Conservation (phyloP, 1,140 invertebrate genomes). For the Pseudomyrmex dendroicus region DNA sequence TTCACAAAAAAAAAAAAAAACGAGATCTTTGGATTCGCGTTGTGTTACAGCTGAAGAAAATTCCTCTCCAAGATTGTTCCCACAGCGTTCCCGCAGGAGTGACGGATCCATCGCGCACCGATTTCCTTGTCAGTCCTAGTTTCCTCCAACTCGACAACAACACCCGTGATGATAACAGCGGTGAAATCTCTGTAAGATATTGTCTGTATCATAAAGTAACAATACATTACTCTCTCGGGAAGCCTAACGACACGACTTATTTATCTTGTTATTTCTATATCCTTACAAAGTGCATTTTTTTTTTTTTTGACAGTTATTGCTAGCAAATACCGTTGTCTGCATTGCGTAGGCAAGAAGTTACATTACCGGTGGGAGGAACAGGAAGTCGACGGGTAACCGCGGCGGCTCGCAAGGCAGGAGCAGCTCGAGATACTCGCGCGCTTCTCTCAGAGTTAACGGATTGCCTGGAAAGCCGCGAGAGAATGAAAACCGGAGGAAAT, state of each 20-base stretch:
- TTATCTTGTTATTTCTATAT: conserved; percentile 60
- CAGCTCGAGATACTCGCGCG: conserved; percentile 61
- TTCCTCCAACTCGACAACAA: conserved; percentile 68
- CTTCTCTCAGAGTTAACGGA: conserved; percentile 64
- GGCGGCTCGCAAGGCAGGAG: conserved; percentile 15
- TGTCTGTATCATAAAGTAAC: conserved; percentile 81
- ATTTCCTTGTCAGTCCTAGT: conserved; percentile 66
- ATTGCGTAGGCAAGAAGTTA: not conserved
- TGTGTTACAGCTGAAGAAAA: no score
- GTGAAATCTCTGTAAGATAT: conserved; percentile 83
- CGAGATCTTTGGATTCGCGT: not conserved
- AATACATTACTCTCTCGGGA: conserved; percentile 81
- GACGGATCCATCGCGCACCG: conserved; percentile 23
- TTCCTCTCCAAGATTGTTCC: no score
- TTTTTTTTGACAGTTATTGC: not conserved
- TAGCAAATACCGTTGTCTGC: not conserved
- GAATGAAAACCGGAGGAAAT: not conserved
- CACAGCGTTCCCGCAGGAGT: not conserved
- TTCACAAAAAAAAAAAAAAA: conserved; percentile 4
- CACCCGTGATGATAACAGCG: conserved; percentile 75
- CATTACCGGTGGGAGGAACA: conserved; percentile 71
- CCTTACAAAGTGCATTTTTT: not conserved
- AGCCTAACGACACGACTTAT: conserved; percentile 65
- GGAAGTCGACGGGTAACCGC: not conserved
- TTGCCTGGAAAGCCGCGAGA: conserved; percentile 60